Conservation (phyloP, 2,888 invertebrate genomes). For the Polylopha cassiicola region DNA sequence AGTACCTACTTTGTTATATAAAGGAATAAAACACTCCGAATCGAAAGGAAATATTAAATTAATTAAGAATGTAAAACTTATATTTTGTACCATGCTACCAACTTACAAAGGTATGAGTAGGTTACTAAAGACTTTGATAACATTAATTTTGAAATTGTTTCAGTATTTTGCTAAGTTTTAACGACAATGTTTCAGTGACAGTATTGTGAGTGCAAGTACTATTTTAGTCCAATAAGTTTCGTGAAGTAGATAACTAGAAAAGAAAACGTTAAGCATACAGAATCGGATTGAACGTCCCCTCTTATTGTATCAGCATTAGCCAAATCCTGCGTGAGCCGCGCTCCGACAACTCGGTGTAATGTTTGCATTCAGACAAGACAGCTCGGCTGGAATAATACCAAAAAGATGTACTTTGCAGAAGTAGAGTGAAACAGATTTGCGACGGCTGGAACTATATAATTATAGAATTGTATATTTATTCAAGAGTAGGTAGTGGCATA, state of each 20-base stretch:
- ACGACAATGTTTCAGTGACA: too few species aligned
- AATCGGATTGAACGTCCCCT: conserved; percentile 31
- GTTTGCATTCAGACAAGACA: conserved; percentile 35
- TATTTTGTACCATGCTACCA: too few species aligned
- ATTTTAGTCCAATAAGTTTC: too few species aligned
- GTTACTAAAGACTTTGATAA: too few species aligned
- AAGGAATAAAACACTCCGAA: conserved; percentile 16
- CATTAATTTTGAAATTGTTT: too few species aligned
- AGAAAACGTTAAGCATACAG: conserved; percentile 14
- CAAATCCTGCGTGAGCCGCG: conserved; percentile 41
- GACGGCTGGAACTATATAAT: not conserved
- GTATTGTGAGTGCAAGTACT: too few species aligned
- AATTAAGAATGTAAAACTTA: too few species aligned
- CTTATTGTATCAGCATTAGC: conserved; percentile 49
- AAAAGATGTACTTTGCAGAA: conserved; percentile 8
- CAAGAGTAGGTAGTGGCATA: too few species aligned
- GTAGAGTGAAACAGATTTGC: conserved; percentile 4
- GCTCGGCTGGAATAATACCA: conserved; percentile 15
- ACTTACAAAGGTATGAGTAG: too few species aligned
- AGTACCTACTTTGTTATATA: conserved; percentile 21
- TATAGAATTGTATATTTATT: not conserved
- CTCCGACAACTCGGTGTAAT: conserved; percentile 36
- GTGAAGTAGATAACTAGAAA: too few species aligned
- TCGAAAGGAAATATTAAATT: conserved; percentile 17
- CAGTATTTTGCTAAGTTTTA: too few species aligned